Base-by-base conservation (phyloP, 1,140 invertebrate genomes). In the Zaprionus kolodkinae region DNA sequence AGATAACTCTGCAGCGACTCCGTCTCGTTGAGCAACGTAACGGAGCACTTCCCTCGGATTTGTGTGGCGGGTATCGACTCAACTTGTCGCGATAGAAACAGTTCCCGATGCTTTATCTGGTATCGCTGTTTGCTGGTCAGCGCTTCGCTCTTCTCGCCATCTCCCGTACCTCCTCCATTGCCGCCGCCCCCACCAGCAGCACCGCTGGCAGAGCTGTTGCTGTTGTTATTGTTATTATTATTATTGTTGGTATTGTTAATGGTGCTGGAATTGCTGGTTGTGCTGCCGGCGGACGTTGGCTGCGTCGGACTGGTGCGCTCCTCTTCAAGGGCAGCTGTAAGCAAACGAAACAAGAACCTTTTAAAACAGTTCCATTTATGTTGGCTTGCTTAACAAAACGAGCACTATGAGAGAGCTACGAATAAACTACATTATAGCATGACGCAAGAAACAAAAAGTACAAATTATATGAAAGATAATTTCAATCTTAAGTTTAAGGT, bases 41-140 rank as follows among this genome's bases (percentile, higher is more conserved):
- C 99, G 74, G 97, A 97, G 94, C 99, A 99, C 95, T 99, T 99
- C 91, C 99, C 99, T 89, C 99, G 95, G 89, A 99, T 99, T 94
- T 99, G 97, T 62, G 98, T 99, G 57, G 99, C 99, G 45, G 99
- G 98, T 91, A 99, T 95, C 30, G 98, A 99, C 94, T 99, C 99
- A 71, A 99, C 97, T 94, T 99, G 98, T 77, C 99, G 95, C 9
- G 99, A 99, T 52, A 99, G 94, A 94, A 99, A 99, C 78, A 99
- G 94, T 94, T 99, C 99, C 84, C 99, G 95, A 92, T 99, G 99
- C 93, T 99, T 99, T 91, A 99, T 96, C 93, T 98, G 97, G 94
- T 99, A 98, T 81, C 97, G 95, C 93, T 98, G 96, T 92, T 97
- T 97, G 71, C 93, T 93, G 83, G 94, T 93, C 69, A 96, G 94